Conservation (phyloP, 92 coral and sea anemone genomes). For the Heliopora coerulea region DNA sequence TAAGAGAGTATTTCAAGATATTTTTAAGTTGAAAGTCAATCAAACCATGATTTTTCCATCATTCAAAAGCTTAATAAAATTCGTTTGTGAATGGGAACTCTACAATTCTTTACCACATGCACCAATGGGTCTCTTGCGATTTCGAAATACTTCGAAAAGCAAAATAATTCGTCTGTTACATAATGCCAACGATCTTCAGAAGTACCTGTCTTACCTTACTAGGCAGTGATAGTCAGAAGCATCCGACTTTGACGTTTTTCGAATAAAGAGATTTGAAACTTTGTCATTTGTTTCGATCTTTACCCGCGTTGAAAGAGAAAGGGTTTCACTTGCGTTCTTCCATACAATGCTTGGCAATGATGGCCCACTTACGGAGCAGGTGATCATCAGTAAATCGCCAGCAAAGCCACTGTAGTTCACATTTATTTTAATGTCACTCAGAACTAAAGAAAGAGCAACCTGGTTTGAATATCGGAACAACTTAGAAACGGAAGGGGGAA, state of each 20-base stretch:
- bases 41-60: too few species aligned
- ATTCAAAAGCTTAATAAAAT: too few species aligned
- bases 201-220: constrained; percentile 39
- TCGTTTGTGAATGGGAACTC: too few species aligned
- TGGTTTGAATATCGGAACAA: too few species aligned
- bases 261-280: constrained; percentile 40
- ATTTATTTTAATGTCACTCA: constrained; percentile 5
- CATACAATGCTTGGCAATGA: constrained; percentile 36
- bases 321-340: constrained; percentile 16
- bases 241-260: constrained; percentile 43
- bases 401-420: constrained; percentile 26
- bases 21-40: too few species aligned
- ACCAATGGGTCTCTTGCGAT: too few species aligned
- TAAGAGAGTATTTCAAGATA: too few species aligned
- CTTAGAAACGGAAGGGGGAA: too few species aligned
- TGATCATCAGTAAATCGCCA: constrained; percentile 18
- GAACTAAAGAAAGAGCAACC: constrained; percentile 1
- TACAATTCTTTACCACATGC: too few species aligned
- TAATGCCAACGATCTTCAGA: too few species aligned
- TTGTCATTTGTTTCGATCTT: constrained; percentile 48
- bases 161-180: too few species aligned
- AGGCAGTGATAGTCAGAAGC: constrained; percentile 46
- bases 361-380: constrained; percentile 36
- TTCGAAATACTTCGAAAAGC: too few species aligned
- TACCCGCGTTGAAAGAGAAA: constrained; percentile 40